Base-by-base conservation (phyloP, 2,113 vertebrate genomes). In the Eptatretus burgeri region DNA sequence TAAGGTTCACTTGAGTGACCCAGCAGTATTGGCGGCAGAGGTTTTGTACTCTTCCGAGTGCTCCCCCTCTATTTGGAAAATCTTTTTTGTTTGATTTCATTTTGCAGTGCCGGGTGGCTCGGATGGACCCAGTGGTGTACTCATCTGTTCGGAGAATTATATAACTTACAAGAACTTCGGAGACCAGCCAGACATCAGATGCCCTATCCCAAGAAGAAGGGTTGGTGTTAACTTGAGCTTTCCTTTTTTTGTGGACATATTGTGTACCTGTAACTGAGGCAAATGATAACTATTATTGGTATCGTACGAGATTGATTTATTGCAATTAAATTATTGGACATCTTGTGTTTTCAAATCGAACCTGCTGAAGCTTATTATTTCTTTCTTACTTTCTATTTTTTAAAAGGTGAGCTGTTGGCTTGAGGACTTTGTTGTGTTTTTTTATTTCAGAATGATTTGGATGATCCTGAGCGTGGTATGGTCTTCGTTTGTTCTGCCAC, bases 131-230 rank as follows among this genome's bases (percentile, higher is more conserved):
- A 98, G 91, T 0, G 91, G 91, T 13, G 91, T 98, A 50, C 77
- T 98, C 63, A 98, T 98, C 68, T 98, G 91, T 70, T 98, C 91
- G 14, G 91, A 98, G 76, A 98, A 98, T 70, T 98, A 98, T 56
- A 98, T 98, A 69, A 98, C 89, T 9, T 98, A 98, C 56, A 98
- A 98, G 72, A 98, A 98, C 66, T 98, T 95, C 13, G 91, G 91
- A 66, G 86, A 95, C 73, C 91, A 95, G 69, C 91, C 91, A 2
- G 91, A 98, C 72, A 98, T 98, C 67, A 82, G 91, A 51, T 98
- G 91, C 69, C 91, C 91, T 8, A 98, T 95, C 73, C 91, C 91
- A 11, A 81, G 91, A 66, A 83, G 91, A 67, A 77, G 89, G 78
- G 89, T 98, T 70, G 83, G 81, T 67, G 56, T 60, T 60, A 66